These are phyloP conservation scores for Ophraella communa DNA, from an alignment of 2,888 invertebrate species.

Conservation along the genomic window DNA sequence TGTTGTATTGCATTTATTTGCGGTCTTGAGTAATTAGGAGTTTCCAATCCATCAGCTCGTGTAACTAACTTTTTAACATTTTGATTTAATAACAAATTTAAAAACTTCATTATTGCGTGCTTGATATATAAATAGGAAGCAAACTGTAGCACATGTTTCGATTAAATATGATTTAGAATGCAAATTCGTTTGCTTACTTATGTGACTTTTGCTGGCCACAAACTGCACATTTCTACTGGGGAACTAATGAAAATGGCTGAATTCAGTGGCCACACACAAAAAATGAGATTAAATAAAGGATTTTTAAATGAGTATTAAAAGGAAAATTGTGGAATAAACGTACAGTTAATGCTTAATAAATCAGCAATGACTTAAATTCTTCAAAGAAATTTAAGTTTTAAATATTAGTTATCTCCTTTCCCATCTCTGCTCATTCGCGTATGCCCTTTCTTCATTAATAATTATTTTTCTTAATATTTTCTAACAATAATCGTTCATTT, in stretches of 20 bases:
- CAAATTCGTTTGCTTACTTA: not conserved
- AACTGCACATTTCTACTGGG: not conserved
- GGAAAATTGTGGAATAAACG: too few relatives aligned
- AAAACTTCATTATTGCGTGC: not conserved
- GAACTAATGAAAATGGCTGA: not conserved
- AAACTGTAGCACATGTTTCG: not conserved
- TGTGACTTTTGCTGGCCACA: not conserved
- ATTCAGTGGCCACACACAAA: not conserved
- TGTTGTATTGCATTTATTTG: too few relatives aligned
- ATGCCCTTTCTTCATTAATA: too few relatives aligned
- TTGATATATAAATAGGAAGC: not conserved
- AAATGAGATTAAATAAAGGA: too few relatives aligned
- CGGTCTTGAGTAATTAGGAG: not conserved
- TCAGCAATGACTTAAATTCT: too few relatives aligned
- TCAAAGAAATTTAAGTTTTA: too few relatives aligned
- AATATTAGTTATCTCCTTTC: too few relatives aligned
- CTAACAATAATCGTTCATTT: too few relatives aligned
- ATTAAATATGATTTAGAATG: conserved; percentile 4
- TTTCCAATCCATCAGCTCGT: not conserved
- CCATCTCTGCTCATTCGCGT: too few relatives aligned
- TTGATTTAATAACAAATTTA: conserved; percentile 1
- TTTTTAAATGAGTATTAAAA: too few relatives aligned
- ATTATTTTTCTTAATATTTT: too few relatives aligned
- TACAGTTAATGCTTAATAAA: too few relatives aligned
- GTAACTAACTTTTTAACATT: not conserved